Conservation (phyloP, 1,140 invertebrate species). For the Drosophila pectinifera region DNA sequence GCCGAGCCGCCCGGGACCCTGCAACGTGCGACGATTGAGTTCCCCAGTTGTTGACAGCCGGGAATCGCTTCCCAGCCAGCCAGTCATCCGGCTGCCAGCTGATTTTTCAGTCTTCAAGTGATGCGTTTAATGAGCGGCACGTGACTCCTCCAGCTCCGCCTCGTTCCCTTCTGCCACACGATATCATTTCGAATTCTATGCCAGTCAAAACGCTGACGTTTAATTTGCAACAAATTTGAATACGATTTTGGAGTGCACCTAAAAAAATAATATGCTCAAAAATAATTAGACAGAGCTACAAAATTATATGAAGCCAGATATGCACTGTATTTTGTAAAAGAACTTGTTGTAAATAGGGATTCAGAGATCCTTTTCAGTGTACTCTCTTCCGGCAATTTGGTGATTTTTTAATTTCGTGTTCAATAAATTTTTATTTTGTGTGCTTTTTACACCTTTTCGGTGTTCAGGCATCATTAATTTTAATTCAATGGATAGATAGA, state of each 20-base stretch:
- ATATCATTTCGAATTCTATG: slow-evolving; percentile 41
- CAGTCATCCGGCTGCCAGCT: slow-evolving; percentile 21
- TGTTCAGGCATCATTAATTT: slow-evolving; percentile 58
- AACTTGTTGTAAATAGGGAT: too few species aligned
- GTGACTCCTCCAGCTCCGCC: slow-evolving; percentile 43
- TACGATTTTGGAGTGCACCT: slow-evolving; percentile 10
- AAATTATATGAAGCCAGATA: too few species aligned
- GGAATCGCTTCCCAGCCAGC: slow-evolving; percentile 16
- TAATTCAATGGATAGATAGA: slow-evolving; percentile 49
- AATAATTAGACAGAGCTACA: too few species aligned
- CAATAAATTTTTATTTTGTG: slow-evolving; percentile 58
- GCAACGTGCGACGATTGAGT: slow-evolving; percentile 43
- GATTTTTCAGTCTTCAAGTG: slow-evolving; percentile 80
- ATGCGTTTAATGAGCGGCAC: slow-evolving; percentile 84
- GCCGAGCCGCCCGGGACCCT: slow-evolving; percentile 34
- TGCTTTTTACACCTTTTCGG: slow-evolving; percentile 57
- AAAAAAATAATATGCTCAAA: background rate
- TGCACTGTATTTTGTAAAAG: too few species aligned
- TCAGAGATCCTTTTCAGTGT: background rate
- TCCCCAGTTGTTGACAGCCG: slow-evolving; percentile 44
- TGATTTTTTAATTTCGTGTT: slow-evolving; percentile 51
- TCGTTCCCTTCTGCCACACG: slow-evolving; percentile 8
- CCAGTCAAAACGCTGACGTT: slow-evolving; percentile 38
- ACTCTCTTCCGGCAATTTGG: background rate
- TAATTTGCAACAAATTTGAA: slow-evolving; percentile 55